A percentile compares a stretch with the other conserved stretches of the same genome.
Conservation (phyloP, 2,797 vertebrate genomes). For the Sebastes aleutianus region DNA sequence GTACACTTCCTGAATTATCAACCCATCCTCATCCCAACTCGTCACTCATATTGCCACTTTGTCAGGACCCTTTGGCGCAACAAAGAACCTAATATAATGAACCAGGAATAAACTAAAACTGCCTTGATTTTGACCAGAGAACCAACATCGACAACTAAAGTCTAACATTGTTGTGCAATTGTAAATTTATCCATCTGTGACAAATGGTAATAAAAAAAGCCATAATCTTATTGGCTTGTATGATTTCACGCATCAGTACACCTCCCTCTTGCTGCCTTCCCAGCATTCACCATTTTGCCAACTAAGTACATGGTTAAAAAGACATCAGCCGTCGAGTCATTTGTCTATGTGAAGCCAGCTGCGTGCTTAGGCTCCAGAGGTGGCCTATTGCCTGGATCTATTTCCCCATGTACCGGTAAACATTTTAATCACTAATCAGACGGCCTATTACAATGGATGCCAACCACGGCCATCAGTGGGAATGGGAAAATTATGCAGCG, state of each 20-base stretch:
- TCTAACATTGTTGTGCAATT: conserved; percentile 25
- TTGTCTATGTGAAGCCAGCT: conserved; percentile 50
- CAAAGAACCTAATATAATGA: not conserved
- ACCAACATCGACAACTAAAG: conserved; percentile 18
- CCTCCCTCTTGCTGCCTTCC: not conserved
- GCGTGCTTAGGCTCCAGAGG: conserved; percentile 38
- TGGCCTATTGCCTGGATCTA: conserved; percentile 56
- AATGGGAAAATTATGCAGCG: conserved; percentile 79
- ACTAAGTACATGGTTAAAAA: conserved; percentile 73
- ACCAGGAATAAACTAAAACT: not conserved
- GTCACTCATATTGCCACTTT: too few relatives aligned
- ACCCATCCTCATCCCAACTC: too few relatives aligned
- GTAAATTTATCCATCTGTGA: conserved; percentile 43
- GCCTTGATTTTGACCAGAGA: not conserved
- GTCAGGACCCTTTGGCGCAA: too few relatives aligned
- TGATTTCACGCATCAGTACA: conserved; percentile 58
- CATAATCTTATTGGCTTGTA: conserved; percentile 37
- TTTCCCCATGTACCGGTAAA: conserved; percentile 69
- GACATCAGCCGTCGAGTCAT: conserved; percentile 63
- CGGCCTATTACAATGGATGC: conserved; percentile 66
- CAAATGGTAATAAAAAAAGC: conserved; percentile 41
- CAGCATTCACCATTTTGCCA: conserved; percentile 31
- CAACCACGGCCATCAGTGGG: conserved; percentile 65
- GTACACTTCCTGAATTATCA: not conserved
- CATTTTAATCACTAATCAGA: conserved; percentile 82